Evolutionary conservation across 2,797 vertebrate species (phyloP), one percentile per base, ranked within the genome.

Genomic region (Hybognathus amarus): DNA sequence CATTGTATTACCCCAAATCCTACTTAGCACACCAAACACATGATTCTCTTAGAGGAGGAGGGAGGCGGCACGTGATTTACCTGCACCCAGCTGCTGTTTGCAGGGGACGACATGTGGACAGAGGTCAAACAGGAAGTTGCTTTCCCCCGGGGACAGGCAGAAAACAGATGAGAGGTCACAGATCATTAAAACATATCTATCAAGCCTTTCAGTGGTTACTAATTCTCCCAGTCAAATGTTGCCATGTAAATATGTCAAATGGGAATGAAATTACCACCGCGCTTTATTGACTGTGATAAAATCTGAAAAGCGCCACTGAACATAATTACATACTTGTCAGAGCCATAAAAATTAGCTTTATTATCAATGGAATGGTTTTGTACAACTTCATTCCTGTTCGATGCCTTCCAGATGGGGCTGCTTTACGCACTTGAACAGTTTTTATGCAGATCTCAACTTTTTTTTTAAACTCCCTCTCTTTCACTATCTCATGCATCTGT

Each of bases 191-290:
- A 98, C 96, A 96, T 97, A 98, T 99, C 98, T 97, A 97, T 99
- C 98, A 98, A 96, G 94, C 95, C 96, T 97, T 97, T 97, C 96
- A n/a, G 95, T 95, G 96, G 95, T 96, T 96, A 96, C 96, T 98
- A 99, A 99, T 98, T 98, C 97, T 97, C 96, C 96, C 97, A 99
- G 98, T 98, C 97, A 98, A 98, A 99, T 99, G 97, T 98, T 98
- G 98, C 97, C 97, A 97, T 99, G 98, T 98, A 99, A 99, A 99
- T 99, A 98, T 98, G 97, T 99, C 97, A 98, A 97, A 98, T 97
- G 97, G 97, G 97, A 98, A 99, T 97, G 97, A 98, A 99, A 99
- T 99, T 99, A 99, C 97, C 95, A 96, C 93, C 95, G 96, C 96
- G 95, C 96, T 97, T 97, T 97, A 97, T 97, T 97, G 96, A 97